Evolutionary conservation across 2,888 invertebrate genomes (phyloP), one percentile per base, ranked within the genome.

Genomic region (Drosophila testacea): DNA sequence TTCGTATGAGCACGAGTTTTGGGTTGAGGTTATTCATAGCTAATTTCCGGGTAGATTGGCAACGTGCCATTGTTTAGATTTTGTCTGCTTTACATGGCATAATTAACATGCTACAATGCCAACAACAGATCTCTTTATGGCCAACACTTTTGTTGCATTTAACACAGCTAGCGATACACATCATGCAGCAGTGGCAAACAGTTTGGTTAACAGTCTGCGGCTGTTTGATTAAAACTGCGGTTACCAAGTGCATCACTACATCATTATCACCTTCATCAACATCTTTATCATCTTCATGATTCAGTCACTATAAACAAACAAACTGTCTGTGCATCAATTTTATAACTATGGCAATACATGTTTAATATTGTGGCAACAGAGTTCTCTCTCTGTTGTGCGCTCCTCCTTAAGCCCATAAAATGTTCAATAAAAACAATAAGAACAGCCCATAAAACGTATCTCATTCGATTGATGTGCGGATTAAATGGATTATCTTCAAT

Each of bases 1-100:
- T 16, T 16, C 16, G 16, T 16, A 32, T 30, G 42, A 22, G 22
- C 22, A 22, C 22, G 3, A 32, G 32, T 32, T 2, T 13, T n/a
- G 16, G 1, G 30, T 6, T 5, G 30, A 30, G 30, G 30, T 7
- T 36, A 62, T 48, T 30, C 28, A 46, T 47, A 46, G 34, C 22
- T 28, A 62, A 57, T 70, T 64, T 68, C 44, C 74, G 61, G 39
- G 54, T 42, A 52, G 48, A 56, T 77, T 87, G 84, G 73, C 82
- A 64, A 32, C 48, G 54, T 44, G 82, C 67, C 86, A 73, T 70
- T 79, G 67, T 73, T 83, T 76, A 57, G 64, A 62, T 66, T 70
- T 69, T 55, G 57, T 68, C 63, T 57, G 79, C 48, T 69, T 72
- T 63, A 77, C 72, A 83, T 51, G 79, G 57, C 30, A 69, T 77